Evolutionary conservation across 2,797 vertebrate species (phyloP).

Genomic region (Acipenser transmontanus): DNA sequence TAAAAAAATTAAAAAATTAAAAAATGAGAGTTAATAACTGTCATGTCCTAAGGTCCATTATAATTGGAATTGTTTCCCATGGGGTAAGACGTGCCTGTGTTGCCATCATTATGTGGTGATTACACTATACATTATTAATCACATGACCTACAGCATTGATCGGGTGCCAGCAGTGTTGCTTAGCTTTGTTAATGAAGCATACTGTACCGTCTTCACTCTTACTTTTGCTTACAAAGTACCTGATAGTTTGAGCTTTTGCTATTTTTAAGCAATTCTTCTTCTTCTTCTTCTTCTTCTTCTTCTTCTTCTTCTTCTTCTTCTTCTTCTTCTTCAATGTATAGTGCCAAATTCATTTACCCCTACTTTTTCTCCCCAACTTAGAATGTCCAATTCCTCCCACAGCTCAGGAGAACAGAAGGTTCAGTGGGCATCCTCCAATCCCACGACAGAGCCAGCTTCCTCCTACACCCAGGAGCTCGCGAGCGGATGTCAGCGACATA

Average conservation of each 20-base stretch:
- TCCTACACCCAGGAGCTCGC: no score
- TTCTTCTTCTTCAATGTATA: constrained; percentile 1
- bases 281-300: not conserved
- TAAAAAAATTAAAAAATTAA: not conserved
- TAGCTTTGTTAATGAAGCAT: not conserved
- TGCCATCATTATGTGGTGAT: constrained; percentile 8
- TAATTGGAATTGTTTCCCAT: not conserved
- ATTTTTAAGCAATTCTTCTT: not conserved
- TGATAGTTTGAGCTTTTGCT: not conserved
- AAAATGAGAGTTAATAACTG: constrained; percentile 7
- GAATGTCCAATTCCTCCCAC: no score
- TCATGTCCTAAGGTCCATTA: not conserved
- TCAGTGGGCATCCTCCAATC: no score
- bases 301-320: constrained; percentile 7
- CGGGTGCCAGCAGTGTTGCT: not conserved
- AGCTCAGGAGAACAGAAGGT: no score
- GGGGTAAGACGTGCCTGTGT: not conserved
- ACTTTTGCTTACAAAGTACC: not conserved
- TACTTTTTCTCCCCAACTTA: no score
- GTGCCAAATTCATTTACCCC: no score
- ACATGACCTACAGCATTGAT: constrained; percentile 2
- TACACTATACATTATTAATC: constrained; percentile 8
- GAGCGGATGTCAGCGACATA: no score
- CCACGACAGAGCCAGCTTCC: no score
- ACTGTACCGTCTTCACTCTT: not conserved